Evolutionary conservation across 2,888 invertebrate species (phyloP).

Genomic region (Meandrusa payeni): DNA sequence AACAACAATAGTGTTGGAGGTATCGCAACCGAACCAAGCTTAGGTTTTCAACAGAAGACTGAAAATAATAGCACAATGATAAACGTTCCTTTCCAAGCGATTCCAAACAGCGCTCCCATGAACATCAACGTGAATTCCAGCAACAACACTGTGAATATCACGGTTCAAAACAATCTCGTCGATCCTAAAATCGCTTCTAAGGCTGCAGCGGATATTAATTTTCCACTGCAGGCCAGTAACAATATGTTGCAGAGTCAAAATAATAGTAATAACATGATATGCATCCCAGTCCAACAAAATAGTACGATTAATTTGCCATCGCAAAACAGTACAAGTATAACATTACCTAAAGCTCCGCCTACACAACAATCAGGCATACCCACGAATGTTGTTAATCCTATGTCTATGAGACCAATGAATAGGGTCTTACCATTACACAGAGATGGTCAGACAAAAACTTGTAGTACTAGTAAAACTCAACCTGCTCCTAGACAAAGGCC

Average conservation of each 20-base stretch:
- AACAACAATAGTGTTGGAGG: slow-evolving; percentile 53
- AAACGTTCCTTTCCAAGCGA: slow-evolving; percentile 75
- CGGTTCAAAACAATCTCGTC: slow-evolving; percentile 73
- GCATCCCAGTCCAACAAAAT: slow-evolving; percentile 63
- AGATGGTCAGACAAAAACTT: slow-evolving; percentile 72
- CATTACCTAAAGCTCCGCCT: slow-evolving; percentile 81
- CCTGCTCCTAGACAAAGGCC: slow-evolving; percentile 55
- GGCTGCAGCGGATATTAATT: slow-evolving; percentile 61
- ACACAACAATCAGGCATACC: slow-evolving; percentile 83
- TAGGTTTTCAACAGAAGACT: slow-evolving; percentile 66
- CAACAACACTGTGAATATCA: slow-evolving; percentile 73
- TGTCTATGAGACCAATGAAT: slow-evolving; percentile 86
- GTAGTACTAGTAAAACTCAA: slow-evolving; percentile 41
- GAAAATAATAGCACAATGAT: slow-evolving; percentile 71
- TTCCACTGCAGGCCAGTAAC: slow-evolving; percentile 61
- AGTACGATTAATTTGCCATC: slow-evolving; percentile 72
- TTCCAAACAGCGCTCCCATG: slow-evolving; percentile 76
- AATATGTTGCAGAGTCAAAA: slow-evolving; percentile 62
- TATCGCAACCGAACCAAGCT: slow-evolving; percentile 50
- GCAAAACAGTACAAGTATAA: slow-evolving; percentile 79
- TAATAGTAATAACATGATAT: slow-evolving; percentile 62
- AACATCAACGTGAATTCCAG: slow-evolving; percentile 76
- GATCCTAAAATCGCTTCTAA: slow-evolving; percentile 75
- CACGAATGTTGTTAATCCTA: slow-evolving; percentile 87
- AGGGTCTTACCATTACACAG: slow-evolving; percentile 89